Percentiles rank a stretch among this genome's conserved stretches.
These are phyloP conservation scores for Anhinga anhinga DNA, from an alignment of 2,113 vertebrate genomes.

Conservation along the genomic window DNA sequence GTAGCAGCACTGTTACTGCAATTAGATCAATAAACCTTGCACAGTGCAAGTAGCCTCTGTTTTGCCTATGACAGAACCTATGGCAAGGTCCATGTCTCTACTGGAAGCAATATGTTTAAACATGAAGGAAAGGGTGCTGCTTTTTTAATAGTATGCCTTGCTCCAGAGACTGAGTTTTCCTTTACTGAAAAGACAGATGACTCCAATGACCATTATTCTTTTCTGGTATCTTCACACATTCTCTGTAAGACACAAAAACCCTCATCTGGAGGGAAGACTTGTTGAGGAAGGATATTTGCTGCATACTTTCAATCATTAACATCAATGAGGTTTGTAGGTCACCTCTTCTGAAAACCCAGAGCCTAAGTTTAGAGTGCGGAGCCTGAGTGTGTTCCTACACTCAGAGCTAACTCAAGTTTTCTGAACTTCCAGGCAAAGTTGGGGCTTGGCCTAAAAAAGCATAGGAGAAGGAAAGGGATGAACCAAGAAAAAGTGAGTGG, in stretches of 20 bases:
- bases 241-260: neutral
- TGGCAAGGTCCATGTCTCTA: neutral
- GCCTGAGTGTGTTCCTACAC: neutral
- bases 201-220: neutral
- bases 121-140: neutral
- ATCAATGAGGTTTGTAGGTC: constrained; percentile 37
- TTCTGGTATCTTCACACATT: neutral
- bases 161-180: neutral
- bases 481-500: neutral
- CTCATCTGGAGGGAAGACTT: neutral
- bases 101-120: neutral
- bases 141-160: neutral
- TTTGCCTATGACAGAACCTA: neutral
- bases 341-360: neutral
- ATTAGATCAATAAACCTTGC: neutral
- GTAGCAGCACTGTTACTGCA: neutral
- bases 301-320: neutral
- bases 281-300: neutral
- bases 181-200: neutral
- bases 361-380: neutral
- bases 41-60: neutral
- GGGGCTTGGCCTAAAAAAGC: neutral
- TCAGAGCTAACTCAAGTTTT: neutral
- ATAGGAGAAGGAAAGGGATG: neutral
- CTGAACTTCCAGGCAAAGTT: neutral